phyloP scores from a whole-genome alignment of 2,888 invertebrate species.

The Onchidella celtica region DNA sequence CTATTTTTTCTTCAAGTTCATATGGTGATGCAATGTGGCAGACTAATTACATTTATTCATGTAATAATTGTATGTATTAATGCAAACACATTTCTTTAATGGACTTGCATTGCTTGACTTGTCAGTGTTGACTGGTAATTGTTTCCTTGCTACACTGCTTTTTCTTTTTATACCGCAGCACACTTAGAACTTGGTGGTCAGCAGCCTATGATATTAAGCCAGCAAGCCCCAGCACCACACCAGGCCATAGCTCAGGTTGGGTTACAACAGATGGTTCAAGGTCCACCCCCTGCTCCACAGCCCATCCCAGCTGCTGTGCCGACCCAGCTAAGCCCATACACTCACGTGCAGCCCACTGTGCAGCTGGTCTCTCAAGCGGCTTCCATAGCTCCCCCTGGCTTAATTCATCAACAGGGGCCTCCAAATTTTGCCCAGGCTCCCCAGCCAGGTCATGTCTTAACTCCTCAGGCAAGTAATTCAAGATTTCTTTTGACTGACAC shows the following conservation, averaged over 20 bases:
- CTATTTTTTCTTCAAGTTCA: too few species aligned
- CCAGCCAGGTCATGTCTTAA: slow-evolving; percentile 26
- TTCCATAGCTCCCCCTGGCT: slow-evolving; percentile 41
- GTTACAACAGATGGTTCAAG: slow-evolving; percentile 47
- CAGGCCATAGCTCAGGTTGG: slow-evolving; percentile 36
- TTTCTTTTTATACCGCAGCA: too few species aligned
- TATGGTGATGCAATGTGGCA: too few species aligned
- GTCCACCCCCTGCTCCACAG: slow-evolving; percentile 44
- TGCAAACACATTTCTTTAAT: too few species aligned
- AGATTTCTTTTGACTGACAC: background rate
- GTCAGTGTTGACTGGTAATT: too few species aligned
- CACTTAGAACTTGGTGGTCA: slow-evolving; percentile 46
- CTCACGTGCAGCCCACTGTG: slow-evolving; percentile 45
- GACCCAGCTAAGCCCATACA: slow-evolving; percentile 23
- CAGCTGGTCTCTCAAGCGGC: slow-evolving; percentile 53
- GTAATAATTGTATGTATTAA: too few species aligned
- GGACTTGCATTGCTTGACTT: too few species aligned
- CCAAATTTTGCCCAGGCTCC: slow-evolving; percentile 18
- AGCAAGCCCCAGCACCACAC: slow-evolving; percentile 42
- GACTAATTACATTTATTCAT: too few species aligned
- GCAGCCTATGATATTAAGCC: slow-evolving; percentile 51
- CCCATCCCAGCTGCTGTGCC: slow-evolving; percentile 29
- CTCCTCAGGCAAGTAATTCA: slow-evolving; percentile 17
- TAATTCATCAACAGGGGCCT: slow-evolving; percentile 39
- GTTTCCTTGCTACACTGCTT: too few species aligned